Percentiles rank a stretch among this genome's conserved stretches.
These are phyloP conservation scores for Gymnopithys bicolor DNA, from an alignment of 2,797 vertebrate species.

Conservation along the genomic window DNA sequence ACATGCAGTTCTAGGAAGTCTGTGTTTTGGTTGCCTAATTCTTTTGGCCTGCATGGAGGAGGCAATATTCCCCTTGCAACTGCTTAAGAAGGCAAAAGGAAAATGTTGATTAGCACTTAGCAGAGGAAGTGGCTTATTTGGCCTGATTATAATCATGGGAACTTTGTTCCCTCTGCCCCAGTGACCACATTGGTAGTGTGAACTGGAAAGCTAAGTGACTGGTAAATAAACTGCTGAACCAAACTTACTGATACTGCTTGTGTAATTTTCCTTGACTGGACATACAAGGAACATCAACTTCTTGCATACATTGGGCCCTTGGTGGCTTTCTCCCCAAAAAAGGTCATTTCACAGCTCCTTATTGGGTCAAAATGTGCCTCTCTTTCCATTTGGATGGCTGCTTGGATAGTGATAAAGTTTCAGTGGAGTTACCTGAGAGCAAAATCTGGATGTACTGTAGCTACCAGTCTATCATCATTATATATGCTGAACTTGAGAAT, in stretches of 20 bases:
- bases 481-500: neutral
- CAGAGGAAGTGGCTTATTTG: constrained; percentile 61
- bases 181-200: constrained; percentile 4
- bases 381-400: neutral
- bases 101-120: constrained; percentile 57
- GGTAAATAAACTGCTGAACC: constrained; percentile 40
- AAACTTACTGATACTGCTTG: neutral
- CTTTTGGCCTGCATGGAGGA: neutral
- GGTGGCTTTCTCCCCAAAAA: neutral
- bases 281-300: neutral
- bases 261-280: neutral
- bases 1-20: neutral
- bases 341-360: neutral
- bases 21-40: constrained; percentile 14
- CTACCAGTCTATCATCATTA: neutral
- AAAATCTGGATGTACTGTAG: neutral
- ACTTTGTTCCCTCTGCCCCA: constrained; percentile 1
- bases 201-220: constrained; percentile 29
- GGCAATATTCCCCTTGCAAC: constrained; percentile 15
- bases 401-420: neutral
- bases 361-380: neutral
- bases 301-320: neutral
- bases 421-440: neutral
- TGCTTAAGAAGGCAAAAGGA: constrained; percentile 45
- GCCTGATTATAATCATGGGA: constrained; percentile 30